These are phyloP conservation scores for Mastomys coucha DNA, from an alignment of 2,113 vertebrate species.

Conservation along the genomic window DNA sequence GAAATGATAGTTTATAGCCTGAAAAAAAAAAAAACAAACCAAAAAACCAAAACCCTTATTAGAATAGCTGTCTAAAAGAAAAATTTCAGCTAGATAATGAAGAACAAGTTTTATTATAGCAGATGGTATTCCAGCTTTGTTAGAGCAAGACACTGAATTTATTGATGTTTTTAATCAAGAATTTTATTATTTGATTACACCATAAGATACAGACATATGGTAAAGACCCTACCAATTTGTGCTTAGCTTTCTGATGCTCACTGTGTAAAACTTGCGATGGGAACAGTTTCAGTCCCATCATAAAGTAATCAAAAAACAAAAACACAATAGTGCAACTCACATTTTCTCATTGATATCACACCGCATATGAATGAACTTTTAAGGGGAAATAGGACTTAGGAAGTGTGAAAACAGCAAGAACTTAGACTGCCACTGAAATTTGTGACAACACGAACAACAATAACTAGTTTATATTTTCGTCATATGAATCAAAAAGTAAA, in stretches of 20 bases:
- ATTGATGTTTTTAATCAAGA: slow-evolving; percentile 43
- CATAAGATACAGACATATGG: neutral
- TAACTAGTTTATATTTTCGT: neutral
- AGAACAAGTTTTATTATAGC: neutral
- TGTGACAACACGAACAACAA: neutral
- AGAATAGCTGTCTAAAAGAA: slow-evolving; percentile 21
- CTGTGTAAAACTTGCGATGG: neutral
- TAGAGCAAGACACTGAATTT: slow-evolving; percentile 5
- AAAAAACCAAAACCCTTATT: neutral
- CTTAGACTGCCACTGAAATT: neutral
- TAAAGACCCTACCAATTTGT: neutral
- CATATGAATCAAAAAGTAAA: neutral
- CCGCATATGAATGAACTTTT: neutral
- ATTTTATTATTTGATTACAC: slow-evolving; percentile 38
- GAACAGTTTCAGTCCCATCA: neutral
- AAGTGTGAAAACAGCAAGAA: neutral
- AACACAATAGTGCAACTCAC: neutral
- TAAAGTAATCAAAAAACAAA: slow-evolving; percentile 1
- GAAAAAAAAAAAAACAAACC: too few species aligned
- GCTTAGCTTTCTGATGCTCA: neutral
- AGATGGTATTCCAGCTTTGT: neutral
- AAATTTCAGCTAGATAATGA: slow-evolving; percentile 11
- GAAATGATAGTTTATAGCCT: neutral
- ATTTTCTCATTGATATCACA: neutral
- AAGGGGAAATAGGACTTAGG: neutral